These are phyloP conservation scores for Steinernema feltiae DNA, from an alignment of 1,140 invertebrate genomes.

Conservation along the genomic window DNA sequence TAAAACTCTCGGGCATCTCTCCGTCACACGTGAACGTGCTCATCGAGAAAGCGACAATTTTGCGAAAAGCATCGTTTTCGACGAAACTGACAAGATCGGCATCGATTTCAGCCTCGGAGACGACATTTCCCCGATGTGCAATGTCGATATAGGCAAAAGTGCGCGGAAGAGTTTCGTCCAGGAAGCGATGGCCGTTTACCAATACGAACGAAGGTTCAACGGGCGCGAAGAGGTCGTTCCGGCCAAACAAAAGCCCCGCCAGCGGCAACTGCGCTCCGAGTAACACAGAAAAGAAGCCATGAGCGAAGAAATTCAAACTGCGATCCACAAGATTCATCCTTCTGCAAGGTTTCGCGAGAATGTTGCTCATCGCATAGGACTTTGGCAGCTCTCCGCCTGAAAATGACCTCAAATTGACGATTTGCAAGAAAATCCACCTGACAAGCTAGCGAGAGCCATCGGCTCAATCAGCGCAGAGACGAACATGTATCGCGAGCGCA, in stretches of 20 bases:
- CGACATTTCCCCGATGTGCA: not conserved
- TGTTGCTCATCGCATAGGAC: not conserved
- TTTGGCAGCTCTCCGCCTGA: not conserved
- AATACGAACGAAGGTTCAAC: not conserved
- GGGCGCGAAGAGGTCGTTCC: not conserved
- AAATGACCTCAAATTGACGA: not conserved
- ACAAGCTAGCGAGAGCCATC: not conserved
- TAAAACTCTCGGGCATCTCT: not conserved
- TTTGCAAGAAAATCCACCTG: not conserved
- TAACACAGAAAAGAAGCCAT: not conserved
- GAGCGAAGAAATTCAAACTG: not conserved
- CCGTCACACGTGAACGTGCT: not conserved
- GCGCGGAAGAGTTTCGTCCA: not conserved
- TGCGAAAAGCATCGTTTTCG: not conserved
- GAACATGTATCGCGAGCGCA: not conserved
- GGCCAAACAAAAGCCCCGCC: not conserved
- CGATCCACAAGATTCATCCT: too few relatives aligned
- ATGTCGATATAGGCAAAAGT: not conserved
- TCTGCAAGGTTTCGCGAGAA: not conserved
- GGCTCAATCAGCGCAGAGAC: not conserved
- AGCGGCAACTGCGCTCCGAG: not conserved
- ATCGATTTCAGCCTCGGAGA: constrained; percentile 13
- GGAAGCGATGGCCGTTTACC: not conserved
- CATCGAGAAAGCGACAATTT: not conserved
- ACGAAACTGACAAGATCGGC: constrained; percentile 7